phyloP scores from a whole-genome alignment of 1,140 invertebrate genomes.

The Panonychus citri region DNA sequence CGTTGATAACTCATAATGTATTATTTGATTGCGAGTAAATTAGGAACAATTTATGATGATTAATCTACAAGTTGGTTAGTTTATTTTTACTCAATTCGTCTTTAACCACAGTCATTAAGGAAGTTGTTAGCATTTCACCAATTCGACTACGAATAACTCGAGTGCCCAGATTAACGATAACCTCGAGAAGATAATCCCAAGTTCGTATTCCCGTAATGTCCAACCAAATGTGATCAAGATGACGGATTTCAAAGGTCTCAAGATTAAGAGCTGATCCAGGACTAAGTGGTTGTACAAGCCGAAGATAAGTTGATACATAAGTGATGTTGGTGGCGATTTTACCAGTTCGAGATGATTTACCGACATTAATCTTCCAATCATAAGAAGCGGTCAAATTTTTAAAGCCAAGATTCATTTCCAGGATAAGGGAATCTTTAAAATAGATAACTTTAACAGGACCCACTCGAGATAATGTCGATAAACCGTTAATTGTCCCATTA shows the following conservation, averaged over 20 bases:
- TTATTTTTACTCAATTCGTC: too few species aligned
- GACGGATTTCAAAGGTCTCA: constrained; percentile 8
- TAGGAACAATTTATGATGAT: too few species aligned
- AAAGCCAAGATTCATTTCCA: constrained; percentile 15
- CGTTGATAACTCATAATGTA: too few species aligned
- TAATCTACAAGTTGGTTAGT: too few species aligned
- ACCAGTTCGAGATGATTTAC: constrained; percentile 5
- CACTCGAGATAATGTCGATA: constrained; percentile 12
- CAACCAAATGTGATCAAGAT: constrained; percentile 14
- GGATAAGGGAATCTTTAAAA: constrained; percentile 8
- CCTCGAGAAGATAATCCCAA: constrained; percentile 14
- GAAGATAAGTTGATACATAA: constrained; percentile 9
- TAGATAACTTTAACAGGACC: constrained; percentile 12
- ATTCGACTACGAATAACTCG: constrained; percentile 12
- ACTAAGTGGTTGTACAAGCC: constrained; percentile 7
- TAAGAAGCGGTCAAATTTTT: constrained; percentile 13
- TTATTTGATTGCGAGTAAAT: too few species aligned
- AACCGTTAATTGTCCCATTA: constrained; percentile 12
- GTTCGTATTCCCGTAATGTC: constrained; percentile 14
- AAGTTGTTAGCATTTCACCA: constrained; percentile 9
- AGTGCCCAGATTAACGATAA: constrained; percentile 14
- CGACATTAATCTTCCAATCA: constrained; percentile 7
- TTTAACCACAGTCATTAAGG: constrained; percentile 1
- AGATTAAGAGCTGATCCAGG: constrained; percentile 7
- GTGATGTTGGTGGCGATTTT: constrained; percentile 3